A percentile compares a stretch with the other conserved stretches of the same genome.
Evolutionary conservation across 1,140 invertebrate species (phyloP).

Genomic region (Zaprionus lachaisei): DNA sequence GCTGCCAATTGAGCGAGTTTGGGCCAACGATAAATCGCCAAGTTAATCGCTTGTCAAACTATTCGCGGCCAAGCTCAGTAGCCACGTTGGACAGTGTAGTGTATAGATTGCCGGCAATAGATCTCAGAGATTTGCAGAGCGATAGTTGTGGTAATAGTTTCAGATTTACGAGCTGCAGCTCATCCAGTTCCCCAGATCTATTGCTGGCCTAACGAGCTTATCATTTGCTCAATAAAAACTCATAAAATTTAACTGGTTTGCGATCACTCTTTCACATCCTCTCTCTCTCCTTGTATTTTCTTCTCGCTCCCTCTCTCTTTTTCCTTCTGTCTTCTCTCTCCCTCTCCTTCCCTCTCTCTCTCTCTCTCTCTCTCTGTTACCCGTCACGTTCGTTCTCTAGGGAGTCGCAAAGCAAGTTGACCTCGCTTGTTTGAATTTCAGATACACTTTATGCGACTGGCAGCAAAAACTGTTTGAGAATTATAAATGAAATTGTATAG

Average conservation of each 20-base stretch:
- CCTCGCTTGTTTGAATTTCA: background rate
- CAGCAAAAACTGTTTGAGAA: slow-evolving; percentile 10
- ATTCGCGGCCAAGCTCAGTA: slow-evolving; percentile 71
- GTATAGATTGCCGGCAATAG: background rate
- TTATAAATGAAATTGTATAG: slow-evolving; percentile 13
- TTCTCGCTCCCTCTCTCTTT: background rate
- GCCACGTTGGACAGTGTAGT: background rate
- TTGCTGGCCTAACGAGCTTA: slow-evolving; percentile 3
- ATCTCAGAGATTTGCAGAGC: background rate
- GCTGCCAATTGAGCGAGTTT: slow-evolving; percentile 43
- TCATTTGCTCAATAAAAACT: slow-evolving; percentile 2
- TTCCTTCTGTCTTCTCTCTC: background rate
- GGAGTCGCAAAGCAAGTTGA: background rate
- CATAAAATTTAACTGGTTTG: background rate
- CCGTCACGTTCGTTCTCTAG: background rate
- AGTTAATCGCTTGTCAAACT: slow-evolving; percentile 83
- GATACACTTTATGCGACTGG: background rate
- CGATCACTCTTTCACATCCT: background rate
- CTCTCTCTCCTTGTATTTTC: background rate
- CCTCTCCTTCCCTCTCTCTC: background rate
- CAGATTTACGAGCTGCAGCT: slow-evolving; percentile 4
- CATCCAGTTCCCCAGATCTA: background rate
- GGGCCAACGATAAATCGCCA: slow-evolving; percentile 70
- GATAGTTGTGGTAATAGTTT: too few species aligned
- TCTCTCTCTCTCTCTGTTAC: background rate